Evolutionary conservation across 2,888 invertebrate genomes (phyloP), one percentile per base, ranked within the genome.

Genomic region (Anodontia alba): DNA sequence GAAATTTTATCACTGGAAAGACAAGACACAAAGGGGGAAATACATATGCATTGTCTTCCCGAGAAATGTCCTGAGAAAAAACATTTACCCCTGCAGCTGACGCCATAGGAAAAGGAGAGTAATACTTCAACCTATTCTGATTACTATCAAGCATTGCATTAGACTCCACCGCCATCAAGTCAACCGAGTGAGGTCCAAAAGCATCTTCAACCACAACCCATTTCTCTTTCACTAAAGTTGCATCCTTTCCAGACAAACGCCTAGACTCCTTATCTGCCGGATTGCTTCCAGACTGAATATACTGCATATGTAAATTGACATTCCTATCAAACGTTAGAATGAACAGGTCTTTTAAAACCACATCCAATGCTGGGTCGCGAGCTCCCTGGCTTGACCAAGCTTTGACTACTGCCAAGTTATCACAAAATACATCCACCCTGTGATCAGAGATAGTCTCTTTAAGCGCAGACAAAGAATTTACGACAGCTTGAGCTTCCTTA

Each of bases 91-190:
- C 83, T 20, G 57, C 43, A 15, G 78, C 79, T 26, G 51, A 8
- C 20, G 69, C 62, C 12, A 75, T 69, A 5, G 73, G 80, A 17
- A 20, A 77, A 36, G 78, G 78, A 5, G 77, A 76, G 69, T n/a
- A 78, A 83, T 73, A 81, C 42, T 38, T 43, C 49, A 80, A 43
- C 7, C 73, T 62, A 54, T 46, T 51, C 49, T 75, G 77, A 36
- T 69, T 57, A 8, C 10, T 49, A 49, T 46, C 49, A 17, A 36
- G 36, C 75, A 80, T 79, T 2, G 62, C 79, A 76, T 83, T 86
- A 8, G 78, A 80, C 54, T 83, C 83, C 15, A 81, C 26, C 15
- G 83, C 71, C 81, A 83, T 86, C 17, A 78, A 42, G 46, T 82
- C 82, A 46, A 83, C 73, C 23, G 76, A 76, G 36, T 86, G 83